Conservation (phyloP, 2,888 invertebrate species). For the Drosophila cracens region DNA sequence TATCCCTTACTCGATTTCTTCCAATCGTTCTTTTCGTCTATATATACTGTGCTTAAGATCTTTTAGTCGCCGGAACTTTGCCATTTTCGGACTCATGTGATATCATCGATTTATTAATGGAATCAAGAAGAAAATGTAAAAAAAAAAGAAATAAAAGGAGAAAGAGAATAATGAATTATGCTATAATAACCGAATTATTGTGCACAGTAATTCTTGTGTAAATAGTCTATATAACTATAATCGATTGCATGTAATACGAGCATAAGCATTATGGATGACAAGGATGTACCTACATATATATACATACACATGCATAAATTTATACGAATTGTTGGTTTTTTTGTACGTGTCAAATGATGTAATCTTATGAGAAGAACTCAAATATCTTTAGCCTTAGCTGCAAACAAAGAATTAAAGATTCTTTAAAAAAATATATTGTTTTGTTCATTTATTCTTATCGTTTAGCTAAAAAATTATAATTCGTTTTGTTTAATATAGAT, state of each 20-base stretch:
- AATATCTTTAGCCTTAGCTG: constrained; percentile 81
- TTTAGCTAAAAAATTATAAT: neutral
- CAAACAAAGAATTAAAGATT: constrained; percentile 84
- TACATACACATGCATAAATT: constrained; percentile 30
- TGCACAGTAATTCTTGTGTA: constrained; percentile 64
- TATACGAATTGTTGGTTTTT: constrained; percentile 51
- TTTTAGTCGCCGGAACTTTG: constrained; percentile 83
- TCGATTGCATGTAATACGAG: constrained; percentile 67
- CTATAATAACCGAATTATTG: constrained; percentile 61
- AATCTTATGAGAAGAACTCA: constrained; percentile 68
- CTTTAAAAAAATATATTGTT: constrained; percentile 67
- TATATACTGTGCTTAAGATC: constrained; percentile 63
- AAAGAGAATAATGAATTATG: constrained; percentile 38
- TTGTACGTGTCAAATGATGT: constrained; percentile 51
- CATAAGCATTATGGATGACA: constrained; percentile 63
- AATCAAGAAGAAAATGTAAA: constrained; percentile 68
- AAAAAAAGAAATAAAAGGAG: constrained; percentile 34
- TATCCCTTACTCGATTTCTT: constrained; percentile 24
- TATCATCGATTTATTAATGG: constrained; percentile 80
- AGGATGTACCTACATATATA: constrained; percentile 60
- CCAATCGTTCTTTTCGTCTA: constrained; percentile 19
- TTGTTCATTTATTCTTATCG: constrained; percentile 3
- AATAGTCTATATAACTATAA: constrained; percentile 72
- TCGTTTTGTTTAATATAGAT: constrained; percentile 17
- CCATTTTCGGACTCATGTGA: constrained; percentile 84